Base-by-base conservation (phyloP, 2,113 vertebrate species). In the Gobiocypris rarus region DNA sequence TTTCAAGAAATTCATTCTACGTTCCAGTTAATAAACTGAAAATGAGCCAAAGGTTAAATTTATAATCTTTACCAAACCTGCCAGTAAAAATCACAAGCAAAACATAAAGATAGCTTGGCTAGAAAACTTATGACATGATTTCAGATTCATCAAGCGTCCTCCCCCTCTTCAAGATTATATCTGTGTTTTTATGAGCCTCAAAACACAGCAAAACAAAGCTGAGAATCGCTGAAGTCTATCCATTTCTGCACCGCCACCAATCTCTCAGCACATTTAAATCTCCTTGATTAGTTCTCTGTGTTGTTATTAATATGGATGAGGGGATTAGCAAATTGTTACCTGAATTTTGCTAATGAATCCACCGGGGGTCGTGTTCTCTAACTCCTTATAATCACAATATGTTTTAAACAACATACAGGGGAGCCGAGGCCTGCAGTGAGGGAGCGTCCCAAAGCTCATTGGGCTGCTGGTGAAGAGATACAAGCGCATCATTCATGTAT, bases 271-370 rank as follows among this genome's bases (percentile, higher is more conserved):
- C 14, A 59, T 59, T 78, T 78, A 78, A 43, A 80, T 45, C 77
- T 48, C 24, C 10, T 17, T 10, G 13, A 34, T 80, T 80, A 80
- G 38, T 80, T 17, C 22, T 31, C 34, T 17, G 43, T 26, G 26
- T 8, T 73, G 69, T 75, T 34, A 81, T 74, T 63, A 85, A 81
- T 85, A 85, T 81, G 77, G 24, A 81, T 85, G 76, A 81, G 56
- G 9, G 69, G 34, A 74, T 85, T 74, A 74, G 71, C 43, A 80
- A 26, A 54, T 80, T 80, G 76, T 63, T 71, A 67, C 75, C 77
- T 81, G 24, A 63, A 52, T 54, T 74, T 67, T 4, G 26, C 26
- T 65, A 81, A 75, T 63, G 58, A 52, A 81, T 65, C 67, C 28
- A 11, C 69, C 8, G 58, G 48, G 45, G 73, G 45, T 69, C 31